These are phyloP conservation scores for Habrosyne pyritoides DNA, from an alignment of 2,888 invertebrate species.

Conservation along the genomic window DNA sequence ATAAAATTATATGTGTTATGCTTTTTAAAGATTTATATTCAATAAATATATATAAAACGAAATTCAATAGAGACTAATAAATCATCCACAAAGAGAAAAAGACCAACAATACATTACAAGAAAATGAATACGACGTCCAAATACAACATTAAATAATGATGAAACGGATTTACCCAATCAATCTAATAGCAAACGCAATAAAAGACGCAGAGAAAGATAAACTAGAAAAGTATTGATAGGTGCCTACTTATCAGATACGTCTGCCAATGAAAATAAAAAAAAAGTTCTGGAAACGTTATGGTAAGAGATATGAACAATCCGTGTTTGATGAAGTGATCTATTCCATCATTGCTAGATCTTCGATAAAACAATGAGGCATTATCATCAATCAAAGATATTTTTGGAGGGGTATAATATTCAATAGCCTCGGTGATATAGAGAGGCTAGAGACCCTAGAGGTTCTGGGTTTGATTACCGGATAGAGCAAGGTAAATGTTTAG, in stretches of 20 bases:
- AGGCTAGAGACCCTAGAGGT: too few relatives aligned
- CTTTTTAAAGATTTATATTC: too few relatives aligned
- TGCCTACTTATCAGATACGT: not conserved
- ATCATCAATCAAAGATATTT: not conserved
- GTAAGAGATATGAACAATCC: not conserved
- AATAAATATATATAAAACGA: too few relatives aligned
- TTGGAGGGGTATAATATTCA: not conserved
- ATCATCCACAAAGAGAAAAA: not conserved
- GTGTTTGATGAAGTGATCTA: not conserved
- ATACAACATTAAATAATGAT: constrained; percentile 7
- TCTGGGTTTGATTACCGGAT: too few relatives aligned
- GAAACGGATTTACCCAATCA: constrained; percentile 11
- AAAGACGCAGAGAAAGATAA: not conserved
- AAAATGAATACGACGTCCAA: constrained; percentile 3
- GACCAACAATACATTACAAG: constrained; percentile 6
- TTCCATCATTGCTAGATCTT: too few relatives aligned
- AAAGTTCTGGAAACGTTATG: not conserved
- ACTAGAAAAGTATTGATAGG: not conserved
- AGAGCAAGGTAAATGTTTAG: too few relatives aligned
- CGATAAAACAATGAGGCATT: not conserved
- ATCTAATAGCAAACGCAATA: constrained; percentile 10
- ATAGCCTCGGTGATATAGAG: too few relatives aligned
- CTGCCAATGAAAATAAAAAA: not conserved
- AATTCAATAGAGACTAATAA: not conserved
- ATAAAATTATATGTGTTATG: too few relatives aligned